Evolutionary conservation across 2,797 vertebrate species (phyloP).

Genomic region (Emydoidea blandingii): DNA sequence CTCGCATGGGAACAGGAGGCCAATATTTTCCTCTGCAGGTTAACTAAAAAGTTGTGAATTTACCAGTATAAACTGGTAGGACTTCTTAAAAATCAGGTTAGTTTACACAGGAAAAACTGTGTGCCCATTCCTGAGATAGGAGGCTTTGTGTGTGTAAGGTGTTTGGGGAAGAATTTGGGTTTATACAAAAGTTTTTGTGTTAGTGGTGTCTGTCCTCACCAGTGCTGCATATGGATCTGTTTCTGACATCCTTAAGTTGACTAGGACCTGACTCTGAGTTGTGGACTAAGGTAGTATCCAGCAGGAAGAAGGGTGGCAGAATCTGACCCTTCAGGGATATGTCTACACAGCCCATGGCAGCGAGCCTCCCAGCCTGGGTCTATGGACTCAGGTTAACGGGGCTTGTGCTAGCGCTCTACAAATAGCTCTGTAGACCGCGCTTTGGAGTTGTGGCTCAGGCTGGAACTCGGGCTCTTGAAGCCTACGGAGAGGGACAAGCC

Average conservation of each 20-base stretch:
- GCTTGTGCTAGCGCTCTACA: not conserved
- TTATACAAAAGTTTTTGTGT: not conserved
- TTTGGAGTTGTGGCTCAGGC: not conserved
- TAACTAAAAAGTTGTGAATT: not conserved
- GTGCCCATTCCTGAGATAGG: not conserved
- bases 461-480: not conserved
- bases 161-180: not conserved
- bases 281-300: not conserved
- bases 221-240: not conserved
- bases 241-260: not conserved
- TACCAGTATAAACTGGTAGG: not conserved
- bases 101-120: not conserved
- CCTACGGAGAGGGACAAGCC: not conserved
- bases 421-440: not conserved
- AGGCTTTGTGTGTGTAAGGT: not conserved
- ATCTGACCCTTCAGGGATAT: not conserved
- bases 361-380: not conserved
- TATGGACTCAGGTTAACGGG: not conserved
- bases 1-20: too few species aligned
- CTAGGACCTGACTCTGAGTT: not conserved
- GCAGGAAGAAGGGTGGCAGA: not conserved
- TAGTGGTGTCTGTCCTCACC: not conserved
- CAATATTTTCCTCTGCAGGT: not conserved
- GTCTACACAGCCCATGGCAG: not conserved
- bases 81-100: not conserved